phyloP scores from a whole-genome alignment of 1,140 invertebrate species.

The Leptopilina boulardi region DNA sequence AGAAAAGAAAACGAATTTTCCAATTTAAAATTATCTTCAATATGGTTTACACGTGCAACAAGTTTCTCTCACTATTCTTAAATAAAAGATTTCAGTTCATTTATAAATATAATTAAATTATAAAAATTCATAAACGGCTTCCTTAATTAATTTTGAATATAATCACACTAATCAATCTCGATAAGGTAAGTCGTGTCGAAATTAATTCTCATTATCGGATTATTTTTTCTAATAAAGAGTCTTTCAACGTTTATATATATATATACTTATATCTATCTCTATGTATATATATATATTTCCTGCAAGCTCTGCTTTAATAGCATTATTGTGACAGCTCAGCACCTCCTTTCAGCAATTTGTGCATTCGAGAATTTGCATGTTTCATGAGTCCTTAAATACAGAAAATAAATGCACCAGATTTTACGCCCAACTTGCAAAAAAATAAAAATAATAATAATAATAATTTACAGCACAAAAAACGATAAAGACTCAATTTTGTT shows the following conservation, averaged over 20 bases:
- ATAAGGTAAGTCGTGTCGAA: neutral
- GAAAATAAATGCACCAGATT: constrained; percentile 13
- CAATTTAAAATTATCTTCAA: no score
- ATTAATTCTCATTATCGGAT: constrained; percentile 1
- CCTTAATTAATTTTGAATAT: neutral
- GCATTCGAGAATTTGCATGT: constrained; percentile 8
- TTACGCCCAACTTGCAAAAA: constrained; percentile 10
- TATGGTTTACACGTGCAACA: no score
- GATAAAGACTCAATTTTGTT: no score
- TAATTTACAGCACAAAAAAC: neutral
- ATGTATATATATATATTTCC: neutral
- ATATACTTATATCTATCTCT: no score
- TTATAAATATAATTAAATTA: no score
- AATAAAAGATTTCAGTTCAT: no score
- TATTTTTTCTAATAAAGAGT: neutral
- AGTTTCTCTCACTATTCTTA: no score
- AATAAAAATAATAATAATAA: no score
- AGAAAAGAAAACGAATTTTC: no score
- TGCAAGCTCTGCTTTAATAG: neutral
- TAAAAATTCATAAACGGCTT: neutral
- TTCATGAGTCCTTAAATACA: constrained; percentile 10
- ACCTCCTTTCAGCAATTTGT: constrained; percentile 13
- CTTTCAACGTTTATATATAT: neutral
- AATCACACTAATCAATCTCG: neutral
- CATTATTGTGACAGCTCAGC: constrained; percentile 16